Conservation (phyloP, 2,888 invertebrate genomes). For the Trachelus iudaicus region DNA sequence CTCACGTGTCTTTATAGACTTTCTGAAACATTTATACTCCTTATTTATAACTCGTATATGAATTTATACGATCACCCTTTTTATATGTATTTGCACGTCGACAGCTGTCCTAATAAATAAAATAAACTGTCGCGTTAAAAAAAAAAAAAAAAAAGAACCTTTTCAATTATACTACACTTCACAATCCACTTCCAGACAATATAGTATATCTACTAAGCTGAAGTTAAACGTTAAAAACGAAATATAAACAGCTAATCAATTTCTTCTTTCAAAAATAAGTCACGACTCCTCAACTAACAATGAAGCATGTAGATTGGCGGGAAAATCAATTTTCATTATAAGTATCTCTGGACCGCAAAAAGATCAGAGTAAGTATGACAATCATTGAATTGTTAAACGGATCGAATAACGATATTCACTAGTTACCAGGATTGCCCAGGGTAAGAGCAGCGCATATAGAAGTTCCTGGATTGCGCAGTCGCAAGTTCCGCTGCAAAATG, state of each 20-base stretch:
- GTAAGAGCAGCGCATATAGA: not conserved
- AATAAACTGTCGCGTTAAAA: not conserved
- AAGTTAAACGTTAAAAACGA: not conserved
- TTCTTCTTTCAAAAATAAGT: not conserved
- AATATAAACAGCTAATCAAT: not conserved
- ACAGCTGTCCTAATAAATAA: not conserved
- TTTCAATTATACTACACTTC: not conserved
- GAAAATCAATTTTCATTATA: not conserved
- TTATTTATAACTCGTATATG: conserved; percentile 28
- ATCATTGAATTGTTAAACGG: not conserved
- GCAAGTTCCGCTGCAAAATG: conserved; percentile 21
- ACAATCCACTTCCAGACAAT: not conserved
- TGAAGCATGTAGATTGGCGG: not conserved
- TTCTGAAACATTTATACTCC: conserved; percentile 16
- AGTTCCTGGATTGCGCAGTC: conserved; percentile 20
- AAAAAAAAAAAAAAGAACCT: not conserved
- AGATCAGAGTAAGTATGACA: not conserved
- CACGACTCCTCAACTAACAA: not conserved
- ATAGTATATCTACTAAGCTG: not conserved
- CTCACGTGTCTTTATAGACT: conserved; percentile 12
- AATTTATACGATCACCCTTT: conserved; percentile 8
- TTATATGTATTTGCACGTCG: not conserved
- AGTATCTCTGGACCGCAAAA: not conserved
- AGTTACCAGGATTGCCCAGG: not conserved
- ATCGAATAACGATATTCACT: not conserved